These are phyloP conservation scores for Fragum fragum DNA, from an alignment of 2,888 invertebrate species.

Conservation along the genomic window DNA sequence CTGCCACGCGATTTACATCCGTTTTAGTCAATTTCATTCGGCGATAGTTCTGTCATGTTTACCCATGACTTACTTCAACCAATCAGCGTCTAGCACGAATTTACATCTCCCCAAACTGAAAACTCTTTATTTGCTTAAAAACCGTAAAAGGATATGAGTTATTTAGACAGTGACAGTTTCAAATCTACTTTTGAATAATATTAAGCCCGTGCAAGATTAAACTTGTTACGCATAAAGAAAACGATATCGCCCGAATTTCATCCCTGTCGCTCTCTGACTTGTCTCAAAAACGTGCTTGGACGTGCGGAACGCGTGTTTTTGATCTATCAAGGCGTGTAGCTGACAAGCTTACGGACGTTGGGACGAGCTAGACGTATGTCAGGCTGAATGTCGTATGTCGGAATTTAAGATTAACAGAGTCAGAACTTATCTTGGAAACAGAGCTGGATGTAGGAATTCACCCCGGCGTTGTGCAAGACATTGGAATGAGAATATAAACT, in stretches of 20 bases:
- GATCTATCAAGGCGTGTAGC: conserved; percentile 9
- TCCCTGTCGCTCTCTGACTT: background rate
- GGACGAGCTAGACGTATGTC: conserved; percentile 10
- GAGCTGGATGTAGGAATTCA: no score
- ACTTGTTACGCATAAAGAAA: conserved; percentile 32
- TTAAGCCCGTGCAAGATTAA: conserved; percentile 20
- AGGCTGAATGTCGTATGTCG: background rate
- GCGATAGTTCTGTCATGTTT: conserved; percentile 36
- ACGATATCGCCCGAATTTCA: background rate
- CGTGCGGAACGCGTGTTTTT: conserved; percentile 20
- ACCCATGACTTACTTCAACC: conserved; percentile 39
- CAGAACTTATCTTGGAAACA: background rate
- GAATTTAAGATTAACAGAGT: background rate
- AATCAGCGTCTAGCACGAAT: conserved; percentile 35
- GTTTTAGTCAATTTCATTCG: conserved; percentile 60
- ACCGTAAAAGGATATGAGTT: conserved; percentile 13
- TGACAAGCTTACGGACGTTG: background rate
- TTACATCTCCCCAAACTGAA: conserved; percentile 12
- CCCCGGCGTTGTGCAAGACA: no score
- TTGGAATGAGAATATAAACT: no score
- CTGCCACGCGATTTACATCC: conserved; percentile 61
- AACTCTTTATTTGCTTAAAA: conserved; percentile 24
- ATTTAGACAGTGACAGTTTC: background rate
- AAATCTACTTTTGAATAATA: conserved; percentile 8
- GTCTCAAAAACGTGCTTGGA: background rate